Conservation (phyloP, 2,888 invertebrate species). For the Stomorhina lunata region DNA sequence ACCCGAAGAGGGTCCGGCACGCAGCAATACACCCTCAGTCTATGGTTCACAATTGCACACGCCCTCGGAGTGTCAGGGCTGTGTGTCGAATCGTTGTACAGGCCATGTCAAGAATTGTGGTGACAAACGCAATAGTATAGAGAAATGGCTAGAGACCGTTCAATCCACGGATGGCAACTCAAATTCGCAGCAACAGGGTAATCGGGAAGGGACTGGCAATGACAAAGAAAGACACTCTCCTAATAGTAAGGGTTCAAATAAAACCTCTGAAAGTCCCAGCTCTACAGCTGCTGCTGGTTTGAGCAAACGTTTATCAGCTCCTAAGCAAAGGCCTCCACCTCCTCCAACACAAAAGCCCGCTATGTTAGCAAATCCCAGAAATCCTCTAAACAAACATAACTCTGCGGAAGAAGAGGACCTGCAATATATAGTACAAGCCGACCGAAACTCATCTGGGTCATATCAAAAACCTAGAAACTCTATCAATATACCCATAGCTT, state of each 20-base stretch:
- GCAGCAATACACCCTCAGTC: conserved; percentile 75
- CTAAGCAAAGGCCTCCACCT: conserved; percentile 77
- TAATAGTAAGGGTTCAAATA: not conserved
- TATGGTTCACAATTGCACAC: conserved; percentile 81
- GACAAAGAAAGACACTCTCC: conserved; percentile 30
- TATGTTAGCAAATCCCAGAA: not conserved
- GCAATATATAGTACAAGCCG: not conserved
- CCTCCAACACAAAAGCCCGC: conserved; percentile 68
- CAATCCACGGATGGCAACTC: conserved; percentile 78
- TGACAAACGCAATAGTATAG: conserved; percentile 87
- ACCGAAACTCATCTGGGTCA: not conserved
- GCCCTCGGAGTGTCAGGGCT: conserved; percentile 69
- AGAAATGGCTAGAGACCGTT: conserved; percentile 88
- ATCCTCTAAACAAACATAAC: not conserved
- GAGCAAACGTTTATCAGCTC: conserved; percentile 69
- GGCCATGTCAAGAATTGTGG: conserved; percentile 81
- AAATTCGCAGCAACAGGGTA: not conserved
- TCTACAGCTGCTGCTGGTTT: not conserved
- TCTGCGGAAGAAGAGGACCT: not conserved
- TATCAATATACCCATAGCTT: not conserved
- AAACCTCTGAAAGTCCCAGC: not conserved
- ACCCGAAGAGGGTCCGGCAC: conserved; percentile 84
- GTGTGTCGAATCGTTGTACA: conserved; percentile 72
- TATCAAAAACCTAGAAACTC: conserved; percentile 13
- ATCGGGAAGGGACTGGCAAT: not conserved